Conservation (phyloP, 2,797 vertebrate species). For the Spinus olivaceus region DNA sequence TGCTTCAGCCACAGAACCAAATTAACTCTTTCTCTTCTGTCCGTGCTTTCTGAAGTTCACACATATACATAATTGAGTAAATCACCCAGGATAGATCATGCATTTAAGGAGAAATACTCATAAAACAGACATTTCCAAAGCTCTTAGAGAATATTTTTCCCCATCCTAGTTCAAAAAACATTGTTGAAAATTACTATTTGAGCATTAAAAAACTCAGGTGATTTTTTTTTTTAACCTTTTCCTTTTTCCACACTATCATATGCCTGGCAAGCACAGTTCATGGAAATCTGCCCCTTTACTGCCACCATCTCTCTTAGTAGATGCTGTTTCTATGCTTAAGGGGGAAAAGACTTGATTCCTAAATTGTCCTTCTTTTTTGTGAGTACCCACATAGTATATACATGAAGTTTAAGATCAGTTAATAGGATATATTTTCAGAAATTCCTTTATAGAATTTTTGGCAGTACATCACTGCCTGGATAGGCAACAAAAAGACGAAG, state of each 20-base stretch:
- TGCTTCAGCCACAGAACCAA: background rate
- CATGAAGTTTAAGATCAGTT: background rate
- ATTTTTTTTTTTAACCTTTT: background rate
- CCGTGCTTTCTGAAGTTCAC: background rate
- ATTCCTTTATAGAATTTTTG: slow-evolving; percentile 32
- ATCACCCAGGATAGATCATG: background rate
- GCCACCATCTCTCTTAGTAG: background rate
- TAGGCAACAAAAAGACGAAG: slow-evolving; percentile 44
- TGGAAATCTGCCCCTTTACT: background rate
- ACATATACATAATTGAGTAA: background rate
- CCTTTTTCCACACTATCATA: background rate
- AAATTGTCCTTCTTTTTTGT: background rate
- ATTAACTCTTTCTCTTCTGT: background rate
- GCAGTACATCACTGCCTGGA: slow-evolving; percentile 20
- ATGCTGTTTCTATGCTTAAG: background rate
- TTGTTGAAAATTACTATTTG: background rate
- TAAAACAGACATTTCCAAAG: background rate
- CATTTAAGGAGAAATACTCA: background rate
- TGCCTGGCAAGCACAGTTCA: background rate
- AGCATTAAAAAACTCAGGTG: background rate
- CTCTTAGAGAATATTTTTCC: background rate
- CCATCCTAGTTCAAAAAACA: background rate
- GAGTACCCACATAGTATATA: background rate
- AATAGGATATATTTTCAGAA: slow-evolving; percentile 20
- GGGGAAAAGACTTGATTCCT: background rate